These are phyloP conservation scores for Aldrovandia affinis DNA, from an alignment of 2,797 vertebrate species.

Conservation along the genomic window DNA sequence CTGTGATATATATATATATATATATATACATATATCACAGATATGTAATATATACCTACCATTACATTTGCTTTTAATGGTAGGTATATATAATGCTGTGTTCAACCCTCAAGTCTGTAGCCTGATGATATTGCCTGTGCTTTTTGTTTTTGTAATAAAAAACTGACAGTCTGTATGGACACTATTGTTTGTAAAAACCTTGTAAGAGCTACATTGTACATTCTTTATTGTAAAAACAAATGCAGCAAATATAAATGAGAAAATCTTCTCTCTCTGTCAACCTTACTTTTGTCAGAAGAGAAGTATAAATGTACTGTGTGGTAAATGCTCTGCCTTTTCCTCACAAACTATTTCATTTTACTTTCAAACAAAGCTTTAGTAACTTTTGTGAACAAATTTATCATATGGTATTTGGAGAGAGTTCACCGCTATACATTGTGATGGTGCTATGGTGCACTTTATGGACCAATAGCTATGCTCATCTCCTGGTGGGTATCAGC, in stretches of 20 bases:
- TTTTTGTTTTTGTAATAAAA: not conserved
- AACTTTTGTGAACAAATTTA: not conserved
- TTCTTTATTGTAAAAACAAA: not conserved
- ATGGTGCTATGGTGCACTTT: not conserved
- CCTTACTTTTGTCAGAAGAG: not conserved
- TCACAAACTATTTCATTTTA: not conserved
- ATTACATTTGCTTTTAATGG: too few species aligned
- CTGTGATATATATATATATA: too few species aligned
- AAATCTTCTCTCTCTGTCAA: not conserved
- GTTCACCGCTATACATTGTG: not conserved
- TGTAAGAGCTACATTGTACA: not conserved
- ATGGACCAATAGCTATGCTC: not conserved
- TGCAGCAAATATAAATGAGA: not conserved
- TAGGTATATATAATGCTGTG: not conserved
- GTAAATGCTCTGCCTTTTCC: not conserved
- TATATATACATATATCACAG: too few species aligned
- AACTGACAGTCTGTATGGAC: not conserved
- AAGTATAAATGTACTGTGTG: not conserved
- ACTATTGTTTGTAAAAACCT: too few species aligned
- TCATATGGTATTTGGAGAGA: not conserved
- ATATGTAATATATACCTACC: too few species aligned
- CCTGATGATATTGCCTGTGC: too few species aligned
- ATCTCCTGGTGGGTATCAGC: not conserved
- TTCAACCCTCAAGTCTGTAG: not conserved
- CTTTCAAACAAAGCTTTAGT: not conserved